A percentile compares a stretch with the other conserved stretches of the same genome.
These are phyloP conservation scores for Drosophila virilis DNA, from an alignment of 1,140 invertebrate species.

Conservation along the genomic window DNA sequence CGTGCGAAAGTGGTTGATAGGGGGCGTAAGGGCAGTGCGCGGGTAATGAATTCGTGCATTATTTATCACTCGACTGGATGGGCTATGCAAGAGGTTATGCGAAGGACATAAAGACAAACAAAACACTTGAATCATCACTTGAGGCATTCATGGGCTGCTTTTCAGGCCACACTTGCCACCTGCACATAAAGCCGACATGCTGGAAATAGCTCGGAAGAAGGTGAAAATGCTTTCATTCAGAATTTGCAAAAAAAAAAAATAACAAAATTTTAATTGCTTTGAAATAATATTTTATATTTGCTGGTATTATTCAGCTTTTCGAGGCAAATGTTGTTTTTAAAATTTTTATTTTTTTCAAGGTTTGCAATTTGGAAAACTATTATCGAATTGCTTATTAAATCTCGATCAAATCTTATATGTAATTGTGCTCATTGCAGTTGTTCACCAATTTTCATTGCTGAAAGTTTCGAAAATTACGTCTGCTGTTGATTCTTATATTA, in stretches of 20 bases:
- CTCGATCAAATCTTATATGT: too few relatives aligned
- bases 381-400: too few relatives aligned
- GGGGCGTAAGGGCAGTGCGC: conserved; percentile 26
- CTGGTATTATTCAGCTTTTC: too few relatives aligned
- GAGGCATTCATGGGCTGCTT: background rate
- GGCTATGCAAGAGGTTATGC: conserved; percentile 28
- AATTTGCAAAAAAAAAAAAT: background rate
- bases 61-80: conserved; percentile 58
- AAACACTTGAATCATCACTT: conserved; percentile 26
- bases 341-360: too few relatives aligned
- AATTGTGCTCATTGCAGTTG: too few relatives aligned
- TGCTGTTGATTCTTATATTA: too few relatives aligned
- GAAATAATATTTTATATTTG: too few relatives aligned
- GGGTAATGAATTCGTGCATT: conserved; percentile 73
- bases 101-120: conserved; percentile 49
- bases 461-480: too few relatives aligned
- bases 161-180: background rate
- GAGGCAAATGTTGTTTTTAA: too few relatives aligned
- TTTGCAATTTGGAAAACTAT: too few relatives aligned
- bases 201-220: background rate
- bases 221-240: background rate
- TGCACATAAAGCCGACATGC: background rate
- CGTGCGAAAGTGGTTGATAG: background rate
- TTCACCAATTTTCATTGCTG: too few relatives aligned
- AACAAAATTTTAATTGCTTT: background rate